Conservation (phyloP, 2,797 vertebrate genomes). For the Aulostomus chinensis region DNA sequence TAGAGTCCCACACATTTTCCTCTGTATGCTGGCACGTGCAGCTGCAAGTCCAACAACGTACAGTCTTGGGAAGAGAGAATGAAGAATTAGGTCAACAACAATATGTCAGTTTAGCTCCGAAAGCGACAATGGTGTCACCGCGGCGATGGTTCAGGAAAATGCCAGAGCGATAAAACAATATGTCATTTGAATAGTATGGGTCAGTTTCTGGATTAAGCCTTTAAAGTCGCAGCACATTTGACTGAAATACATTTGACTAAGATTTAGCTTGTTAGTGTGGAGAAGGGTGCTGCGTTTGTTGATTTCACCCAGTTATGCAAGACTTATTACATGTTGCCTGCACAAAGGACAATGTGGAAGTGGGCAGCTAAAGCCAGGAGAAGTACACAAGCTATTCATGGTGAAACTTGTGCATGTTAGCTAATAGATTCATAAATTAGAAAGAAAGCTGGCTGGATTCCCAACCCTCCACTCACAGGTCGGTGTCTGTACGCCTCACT, state of each 20-base stretch:
- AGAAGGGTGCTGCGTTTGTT: too few species aligned
- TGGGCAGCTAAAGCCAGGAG: too few species aligned
- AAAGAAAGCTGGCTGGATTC: too few species aligned
- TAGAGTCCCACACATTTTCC: conserved; percentile 59
- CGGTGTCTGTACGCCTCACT: too few species aligned
- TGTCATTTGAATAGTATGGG: conserved; percentile 71
- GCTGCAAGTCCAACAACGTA: conserved; percentile 48
- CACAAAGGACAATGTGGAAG: too few species aligned
- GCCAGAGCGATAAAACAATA: conserved; percentile 69
- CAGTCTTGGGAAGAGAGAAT: conserved; percentile 38
- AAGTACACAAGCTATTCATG: too few species aligned
- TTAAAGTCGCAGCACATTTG: conserved; percentile 62
- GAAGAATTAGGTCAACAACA: conserved; percentile 44
- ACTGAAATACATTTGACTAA: conserved; percentile 48
- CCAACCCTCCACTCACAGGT: too few species aligned
- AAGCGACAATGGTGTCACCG: conserved; percentile 58
- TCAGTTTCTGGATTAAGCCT: conserved; percentile 59
- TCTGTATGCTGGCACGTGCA: conserved; percentile 50
- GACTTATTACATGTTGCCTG: too few species aligned
- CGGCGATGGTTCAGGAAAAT: conserved; percentile 67
- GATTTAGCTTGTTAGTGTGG: too few species aligned
- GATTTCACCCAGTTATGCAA: too few species aligned
- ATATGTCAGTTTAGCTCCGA: conserved; percentile 55
- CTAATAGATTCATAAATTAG: too few species aligned
- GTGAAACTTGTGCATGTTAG: too few species aligned